A percentile compares a stretch with the other conserved stretches of the same genome.
Conservation (phyloP, 2,888 invertebrate genomes). For the Octodonta nipae region DNA sequence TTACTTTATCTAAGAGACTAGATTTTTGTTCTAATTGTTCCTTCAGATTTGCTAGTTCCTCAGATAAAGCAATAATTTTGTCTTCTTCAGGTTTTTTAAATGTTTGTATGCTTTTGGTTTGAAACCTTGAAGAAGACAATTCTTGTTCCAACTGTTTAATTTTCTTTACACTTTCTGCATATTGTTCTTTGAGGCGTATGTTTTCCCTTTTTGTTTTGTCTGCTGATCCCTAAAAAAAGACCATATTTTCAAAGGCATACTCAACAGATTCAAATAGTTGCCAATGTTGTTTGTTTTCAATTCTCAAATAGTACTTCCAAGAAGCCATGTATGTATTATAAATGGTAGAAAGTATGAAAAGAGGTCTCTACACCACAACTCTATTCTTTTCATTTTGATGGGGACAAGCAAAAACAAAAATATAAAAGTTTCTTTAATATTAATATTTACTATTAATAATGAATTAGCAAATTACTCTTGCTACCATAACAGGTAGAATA, state of each 20-base stretch:
- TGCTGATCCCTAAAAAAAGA: slow-evolving; percentile 21
- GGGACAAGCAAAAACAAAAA: no score
- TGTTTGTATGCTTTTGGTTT: slow-evolving; percentile 12
- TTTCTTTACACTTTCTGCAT: slow-evolving; percentile 26
- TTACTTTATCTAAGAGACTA: slow-evolving; percentile 48
- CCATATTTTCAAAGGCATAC: background rate
- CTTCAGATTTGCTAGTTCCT: slow-evolving; percentile 40
- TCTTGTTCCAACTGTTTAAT: slow-evolving; percentile 28
- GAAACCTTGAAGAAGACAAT: slow-evolving; percentile 21
- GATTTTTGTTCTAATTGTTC: slow-evolving; percentile 46
- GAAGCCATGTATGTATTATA: no score
- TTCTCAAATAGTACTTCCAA: no score
- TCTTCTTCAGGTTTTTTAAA: slow-evolving; percentile 16
- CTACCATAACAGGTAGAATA: no score
- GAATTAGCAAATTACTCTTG: no score
- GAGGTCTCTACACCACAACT: no score
- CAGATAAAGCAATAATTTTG: slow-evolving; percentile 17
- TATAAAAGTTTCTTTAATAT: no score
- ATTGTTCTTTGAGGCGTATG: slow-evolving; percentile 28
- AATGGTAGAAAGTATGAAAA: no score
- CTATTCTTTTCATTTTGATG: no score
- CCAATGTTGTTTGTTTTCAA: no score
- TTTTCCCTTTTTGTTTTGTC: slow-evolving; percentile 30
- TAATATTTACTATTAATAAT: no score
- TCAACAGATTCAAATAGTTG: no score